Conservation (phyloP, 2,797 vertebrate genomes). For the Myotis myotis region DNA sequence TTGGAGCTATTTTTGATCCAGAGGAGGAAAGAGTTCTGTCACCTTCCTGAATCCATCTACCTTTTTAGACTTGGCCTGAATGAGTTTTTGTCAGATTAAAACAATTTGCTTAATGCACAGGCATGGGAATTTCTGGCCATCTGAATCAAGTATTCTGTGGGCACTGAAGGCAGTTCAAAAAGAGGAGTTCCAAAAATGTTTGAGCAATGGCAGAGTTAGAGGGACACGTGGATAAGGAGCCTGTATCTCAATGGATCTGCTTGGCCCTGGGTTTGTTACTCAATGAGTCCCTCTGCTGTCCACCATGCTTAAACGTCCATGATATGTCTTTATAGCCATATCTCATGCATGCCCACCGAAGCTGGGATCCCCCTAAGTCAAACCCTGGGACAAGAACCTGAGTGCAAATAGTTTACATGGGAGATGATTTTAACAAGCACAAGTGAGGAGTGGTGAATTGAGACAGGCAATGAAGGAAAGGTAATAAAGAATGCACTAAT, state of each 20-base stretch:
- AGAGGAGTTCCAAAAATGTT: background rate
- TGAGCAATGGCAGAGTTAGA: too few relatives aligned
- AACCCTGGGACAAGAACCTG: background rate
- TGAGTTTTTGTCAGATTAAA: background rate
- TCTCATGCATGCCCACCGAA: background rate
- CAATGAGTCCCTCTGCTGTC: background rate
- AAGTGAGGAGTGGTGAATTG: background rate
- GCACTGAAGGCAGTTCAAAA: background rate
- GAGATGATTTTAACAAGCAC: background rate
- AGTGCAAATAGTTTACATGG: background rate
- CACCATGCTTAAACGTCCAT: background rate
- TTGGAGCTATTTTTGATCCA: background rate
- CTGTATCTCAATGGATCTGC: background rate
- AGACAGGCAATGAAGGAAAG: background rate
- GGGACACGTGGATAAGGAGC: background rate
- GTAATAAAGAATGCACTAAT: background rate
- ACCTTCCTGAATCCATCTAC: background rate
- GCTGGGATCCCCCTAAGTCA: background rate
- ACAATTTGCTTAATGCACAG: background rate
- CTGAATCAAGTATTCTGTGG: background rate
- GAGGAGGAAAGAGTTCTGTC: background rate
- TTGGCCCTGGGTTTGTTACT: background rate
- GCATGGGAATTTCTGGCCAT: background rate
- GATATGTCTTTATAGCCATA: background rate
- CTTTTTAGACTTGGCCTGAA: background rate